Conservation (phyloP, 2,797 vertebrate genomes). For the Urocyon cinereoargenteus region DNA sequence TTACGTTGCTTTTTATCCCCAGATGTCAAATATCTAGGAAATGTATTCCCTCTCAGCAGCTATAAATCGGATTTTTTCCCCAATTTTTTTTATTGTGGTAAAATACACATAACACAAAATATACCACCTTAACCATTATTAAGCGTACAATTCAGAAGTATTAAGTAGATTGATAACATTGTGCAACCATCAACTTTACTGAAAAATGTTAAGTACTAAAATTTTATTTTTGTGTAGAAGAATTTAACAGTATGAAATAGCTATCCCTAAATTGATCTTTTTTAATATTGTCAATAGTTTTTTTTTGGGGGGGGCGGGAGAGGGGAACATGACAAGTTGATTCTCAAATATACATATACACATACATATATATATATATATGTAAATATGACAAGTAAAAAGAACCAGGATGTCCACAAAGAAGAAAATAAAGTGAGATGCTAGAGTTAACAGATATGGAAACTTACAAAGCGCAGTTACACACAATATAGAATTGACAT, state of each 20-base stretch:
- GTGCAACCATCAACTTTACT: neutral
- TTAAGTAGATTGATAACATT: neutral
- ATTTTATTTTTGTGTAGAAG: neutral
- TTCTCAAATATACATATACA: neutral
- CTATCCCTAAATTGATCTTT: neutral
- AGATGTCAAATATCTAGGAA: neutral
- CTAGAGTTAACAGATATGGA: neutral
- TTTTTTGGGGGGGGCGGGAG: neutral
- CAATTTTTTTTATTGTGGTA: neutral
- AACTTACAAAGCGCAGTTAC: neutral
- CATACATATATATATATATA: neutral
- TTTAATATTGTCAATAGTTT: neutral
- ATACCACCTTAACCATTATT: neutral
- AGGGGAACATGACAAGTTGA: neutral
- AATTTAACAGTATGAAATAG: neutral
- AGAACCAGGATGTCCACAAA: neutral
- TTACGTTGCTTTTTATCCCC: neutral
- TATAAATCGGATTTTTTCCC: neutral
- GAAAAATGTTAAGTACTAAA: slow-evolving; percentile 22
- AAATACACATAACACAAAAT: neutral
- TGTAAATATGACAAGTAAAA: neutral
- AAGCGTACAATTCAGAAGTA: neutral
- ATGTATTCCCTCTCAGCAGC: neutral
- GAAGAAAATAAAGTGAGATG: neutral
- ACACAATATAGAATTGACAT: neutral